Evolutionary conservation across 1,140 invertebrate species (phyloP).

Genomic region (Drosophila tropicalis): DNA sequence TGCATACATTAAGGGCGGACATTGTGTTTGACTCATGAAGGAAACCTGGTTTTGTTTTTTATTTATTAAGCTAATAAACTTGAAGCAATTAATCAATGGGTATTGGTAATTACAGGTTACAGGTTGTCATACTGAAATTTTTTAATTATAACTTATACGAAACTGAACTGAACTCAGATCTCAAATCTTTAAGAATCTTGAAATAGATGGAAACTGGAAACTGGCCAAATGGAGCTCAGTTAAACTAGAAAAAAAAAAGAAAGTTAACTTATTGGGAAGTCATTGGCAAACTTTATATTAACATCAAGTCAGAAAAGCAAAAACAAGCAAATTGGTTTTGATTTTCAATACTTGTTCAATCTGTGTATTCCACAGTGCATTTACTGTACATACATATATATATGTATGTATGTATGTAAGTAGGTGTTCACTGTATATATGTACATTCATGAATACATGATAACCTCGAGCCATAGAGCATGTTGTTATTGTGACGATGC

Average conservation of each 20-base stretch:
- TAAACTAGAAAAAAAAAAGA: neutral
- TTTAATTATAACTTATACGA: neutral
- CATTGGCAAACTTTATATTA: neutral
- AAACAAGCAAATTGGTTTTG: neutral
- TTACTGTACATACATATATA: neutral
- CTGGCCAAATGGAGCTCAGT: no score
- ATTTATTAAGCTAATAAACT: neutral
- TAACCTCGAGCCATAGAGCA: slow-evolving; percentile 11
- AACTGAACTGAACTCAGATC: neutral
- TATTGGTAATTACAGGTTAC: neutral
- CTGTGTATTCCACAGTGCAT: neutral
- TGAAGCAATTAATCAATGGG: slow-evolving; percentile 1
- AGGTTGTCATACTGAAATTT: neutral
- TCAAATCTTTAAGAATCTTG: no score
- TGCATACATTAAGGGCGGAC: slow-evolving; percentile 4
- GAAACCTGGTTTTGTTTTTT: slow-evolving; percentile 4
- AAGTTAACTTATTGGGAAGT: neutral
- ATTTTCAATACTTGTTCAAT: neutral
- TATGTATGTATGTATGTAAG: slow-evolving; percentile 5
- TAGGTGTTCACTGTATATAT: slow-evolving; percentile 7
- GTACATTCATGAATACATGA: slow-evolving; percentile 8
- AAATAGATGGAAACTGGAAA: no score
- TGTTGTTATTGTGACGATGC: neutral
- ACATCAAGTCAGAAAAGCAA: no score
- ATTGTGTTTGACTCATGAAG: slow-evolving; percentile 3